These are phyloP conservation scores for Barnardius zonarius DNA, from an alignment of 2,113 vertebrate genomes.

Conservation along the genomic window DNA sequence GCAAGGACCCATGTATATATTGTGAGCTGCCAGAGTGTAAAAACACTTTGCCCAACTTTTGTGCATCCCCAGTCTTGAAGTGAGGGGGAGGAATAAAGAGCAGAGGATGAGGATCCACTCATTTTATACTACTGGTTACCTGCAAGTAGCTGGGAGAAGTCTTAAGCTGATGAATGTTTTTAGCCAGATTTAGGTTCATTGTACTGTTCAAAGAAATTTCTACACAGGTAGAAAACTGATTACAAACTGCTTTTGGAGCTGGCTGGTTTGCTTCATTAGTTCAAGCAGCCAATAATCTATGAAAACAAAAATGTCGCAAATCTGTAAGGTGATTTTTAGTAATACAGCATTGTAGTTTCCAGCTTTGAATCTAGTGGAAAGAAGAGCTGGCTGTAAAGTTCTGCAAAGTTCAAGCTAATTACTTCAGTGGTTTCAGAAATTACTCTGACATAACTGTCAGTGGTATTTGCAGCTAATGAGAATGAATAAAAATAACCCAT, in stretches of 20 bases:
- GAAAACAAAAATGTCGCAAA: not conserved
- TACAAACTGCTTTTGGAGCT: not conserved
- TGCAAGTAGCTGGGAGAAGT: not conserved
- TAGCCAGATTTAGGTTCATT: not conserved
- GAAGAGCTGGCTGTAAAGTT: not conserved
- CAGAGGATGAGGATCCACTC: not conserved
- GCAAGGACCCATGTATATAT: not conserved
- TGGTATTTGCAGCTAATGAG: not conserved
- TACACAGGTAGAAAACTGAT: not conserved
- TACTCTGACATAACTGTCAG: not conserved
- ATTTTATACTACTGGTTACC: not conserved
- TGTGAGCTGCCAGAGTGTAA: not conserved
- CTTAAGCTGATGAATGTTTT: not conserved
- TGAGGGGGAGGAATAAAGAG: not conserved
- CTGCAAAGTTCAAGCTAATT: not conserved
- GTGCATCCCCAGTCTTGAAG: not conserved
- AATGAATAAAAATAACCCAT: not conserved
- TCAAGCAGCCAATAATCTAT: not conserved
- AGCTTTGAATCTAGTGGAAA: not conserved
- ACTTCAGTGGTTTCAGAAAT: not conserved
- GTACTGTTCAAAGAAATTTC: not conserved
- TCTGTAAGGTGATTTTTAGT: not conserved
- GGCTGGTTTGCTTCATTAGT: not conserved
- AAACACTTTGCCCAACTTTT: not conserved
- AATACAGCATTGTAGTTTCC: not conserved